Percentiles rank a stretch among this genome's conserved stretches.
Conservation (phyloP, 2,797 vertebrate genomes). For the Pseudochirops cupreus region DNA sequence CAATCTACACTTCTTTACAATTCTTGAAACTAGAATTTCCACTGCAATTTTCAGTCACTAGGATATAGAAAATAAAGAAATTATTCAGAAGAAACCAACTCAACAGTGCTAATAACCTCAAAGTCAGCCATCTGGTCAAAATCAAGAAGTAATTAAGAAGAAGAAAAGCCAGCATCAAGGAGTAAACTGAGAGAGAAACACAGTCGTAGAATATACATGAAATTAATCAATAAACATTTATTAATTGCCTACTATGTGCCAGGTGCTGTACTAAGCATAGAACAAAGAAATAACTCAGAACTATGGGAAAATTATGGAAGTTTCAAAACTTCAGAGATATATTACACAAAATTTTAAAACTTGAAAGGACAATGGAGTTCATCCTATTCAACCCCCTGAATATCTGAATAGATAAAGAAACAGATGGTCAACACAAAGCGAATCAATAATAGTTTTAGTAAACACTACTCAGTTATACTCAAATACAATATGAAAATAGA, state of each 20-base stretch:
- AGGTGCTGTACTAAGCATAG: neutral
- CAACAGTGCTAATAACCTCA: neutral
- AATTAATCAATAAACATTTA: neutral
- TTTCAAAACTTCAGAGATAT: neutral
- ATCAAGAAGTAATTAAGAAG: neutral
- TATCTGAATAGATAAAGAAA: neutral
- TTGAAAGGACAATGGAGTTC: neutral
- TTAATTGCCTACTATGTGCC: neutral
- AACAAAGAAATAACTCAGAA: neutral
- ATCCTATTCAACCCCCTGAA: neutral
- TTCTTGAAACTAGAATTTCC: neutral
- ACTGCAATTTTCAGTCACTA: neutral
- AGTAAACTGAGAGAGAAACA: neutral
- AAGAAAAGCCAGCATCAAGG: neutral
- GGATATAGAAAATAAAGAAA: neutral
- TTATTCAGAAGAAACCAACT: neutral
- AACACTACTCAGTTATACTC: neutral
- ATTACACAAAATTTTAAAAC: neutral
- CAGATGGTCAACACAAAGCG: neutral
- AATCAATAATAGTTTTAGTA: neutral
- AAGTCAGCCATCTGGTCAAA: neutral
- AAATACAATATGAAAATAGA: neutral
- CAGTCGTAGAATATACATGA: neutral
- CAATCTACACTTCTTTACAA: neutral
- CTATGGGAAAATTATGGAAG: neutral